A percentile compares a stretch with the other conserved stretches of the same genome.
phyloP scores from a whole-genome alignment of 2,888 invertebrate species.

The Polyommatus iphigenia region DNA sequence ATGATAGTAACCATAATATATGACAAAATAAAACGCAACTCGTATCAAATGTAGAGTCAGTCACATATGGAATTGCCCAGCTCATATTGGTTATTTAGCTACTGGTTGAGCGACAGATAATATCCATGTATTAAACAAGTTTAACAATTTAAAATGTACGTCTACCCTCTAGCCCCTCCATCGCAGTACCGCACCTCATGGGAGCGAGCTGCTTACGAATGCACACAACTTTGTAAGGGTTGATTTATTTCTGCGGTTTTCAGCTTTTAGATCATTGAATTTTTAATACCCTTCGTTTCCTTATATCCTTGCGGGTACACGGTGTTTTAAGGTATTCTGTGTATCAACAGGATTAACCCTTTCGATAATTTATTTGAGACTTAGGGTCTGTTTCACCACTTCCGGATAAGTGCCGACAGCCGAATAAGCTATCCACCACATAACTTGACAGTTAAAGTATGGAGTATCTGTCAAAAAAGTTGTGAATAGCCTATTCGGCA shows the following conservation, averaged over 20 bases:
- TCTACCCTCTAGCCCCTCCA: neutral
- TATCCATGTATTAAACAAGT: neutral
- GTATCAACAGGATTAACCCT: neutral
- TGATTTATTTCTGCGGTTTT: slow-evolving; percentile 11
- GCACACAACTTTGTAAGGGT: slow-evolving; percentile 22
- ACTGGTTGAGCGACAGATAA: neutral
- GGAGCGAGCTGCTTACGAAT: slow-evolving; percentile 11
- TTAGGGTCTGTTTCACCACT: no score
- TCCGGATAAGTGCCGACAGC: no score
- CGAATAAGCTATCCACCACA: no score
- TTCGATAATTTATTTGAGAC: no score
- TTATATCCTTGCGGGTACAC: neutral
- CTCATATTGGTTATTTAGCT: neutral
- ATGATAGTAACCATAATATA: no score
- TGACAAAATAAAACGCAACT: no score
- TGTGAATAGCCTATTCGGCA: no score
- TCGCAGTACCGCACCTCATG: neutral
- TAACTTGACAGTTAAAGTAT: no score
- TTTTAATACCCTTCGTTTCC: neutral
- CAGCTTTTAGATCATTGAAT: slow-evolving; percentile 15
- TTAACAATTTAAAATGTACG: slow-evolving; percentile 8
- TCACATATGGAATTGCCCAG: no score
- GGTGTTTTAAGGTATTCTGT: neutral
- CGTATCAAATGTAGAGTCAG: no score
- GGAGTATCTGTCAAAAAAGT: no score